Percentiles rank a stretch among this genome's conserved stretches.
Conservation (phyloP, 2,113 vertebrate species). For the Eudyptes chrysolophus region DNA sequence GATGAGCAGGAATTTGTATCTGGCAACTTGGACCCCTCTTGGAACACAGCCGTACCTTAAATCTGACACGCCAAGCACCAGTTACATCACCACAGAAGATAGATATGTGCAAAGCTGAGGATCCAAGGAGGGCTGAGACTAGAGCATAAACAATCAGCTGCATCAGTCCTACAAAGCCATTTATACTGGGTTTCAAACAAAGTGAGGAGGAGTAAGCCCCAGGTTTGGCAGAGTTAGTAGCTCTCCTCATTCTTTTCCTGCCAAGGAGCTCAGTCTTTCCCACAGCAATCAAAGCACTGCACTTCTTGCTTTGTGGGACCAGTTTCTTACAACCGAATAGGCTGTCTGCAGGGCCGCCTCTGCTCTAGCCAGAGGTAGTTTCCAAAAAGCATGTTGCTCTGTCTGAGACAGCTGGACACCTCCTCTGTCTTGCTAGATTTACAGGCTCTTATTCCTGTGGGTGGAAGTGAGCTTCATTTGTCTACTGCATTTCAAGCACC, state of each 20-base stretch:
- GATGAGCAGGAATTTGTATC: not conserved
- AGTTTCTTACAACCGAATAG: not conserved
- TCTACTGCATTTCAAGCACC: not conserved
- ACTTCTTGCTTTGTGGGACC: not conserved
- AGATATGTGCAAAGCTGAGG: not conserved
- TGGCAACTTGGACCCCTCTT: not conserved
- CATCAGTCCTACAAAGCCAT: not conserved
- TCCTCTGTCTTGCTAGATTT: not conserved
- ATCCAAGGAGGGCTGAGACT: not conserved
- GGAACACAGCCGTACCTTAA: fast-evolving
- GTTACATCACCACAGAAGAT: not conserved
- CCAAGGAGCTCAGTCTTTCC: not conserved
- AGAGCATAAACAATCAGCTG: not conserved
- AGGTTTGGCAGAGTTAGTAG: not conserved
- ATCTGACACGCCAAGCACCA: fast-evolving
- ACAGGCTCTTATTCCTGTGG: slow-evolving; percentile 17
- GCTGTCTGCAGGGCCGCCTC: not conserved
- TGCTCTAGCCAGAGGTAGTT: not conserved
- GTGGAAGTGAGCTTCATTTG: not conserved
- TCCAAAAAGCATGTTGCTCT: not conserved
- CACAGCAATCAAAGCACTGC: not conserved
- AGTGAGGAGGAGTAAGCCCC: not conserved
- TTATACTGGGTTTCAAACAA: not conserved
- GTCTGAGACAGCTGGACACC: not conserved
- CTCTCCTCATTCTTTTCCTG: not conserved